Evolutionary conservation across 1,140 invertebrate species (phyloP).

Genomic region (Zaprionus vittiger): DNA sequence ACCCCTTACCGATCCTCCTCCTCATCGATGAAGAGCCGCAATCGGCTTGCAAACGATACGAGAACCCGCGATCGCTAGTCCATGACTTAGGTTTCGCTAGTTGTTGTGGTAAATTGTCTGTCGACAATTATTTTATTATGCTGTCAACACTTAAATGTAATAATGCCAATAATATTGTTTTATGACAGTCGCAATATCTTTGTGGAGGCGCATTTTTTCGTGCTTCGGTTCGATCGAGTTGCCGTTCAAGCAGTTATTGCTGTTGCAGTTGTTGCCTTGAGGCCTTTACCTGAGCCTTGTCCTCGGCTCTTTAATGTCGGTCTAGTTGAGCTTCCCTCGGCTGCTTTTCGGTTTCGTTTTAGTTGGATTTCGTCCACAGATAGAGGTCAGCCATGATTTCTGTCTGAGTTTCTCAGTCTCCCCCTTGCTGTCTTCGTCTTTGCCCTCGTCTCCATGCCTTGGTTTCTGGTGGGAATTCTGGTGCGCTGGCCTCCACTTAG

Average conservation of each 20-base stretch:
- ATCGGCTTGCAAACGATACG: slow-evolving; percentile 20
- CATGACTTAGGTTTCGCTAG: slow-evolving; percentile 36
- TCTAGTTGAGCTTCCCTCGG: slow-evolving; percentile 62
- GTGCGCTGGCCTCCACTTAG: slow-evolving; percentile 41
- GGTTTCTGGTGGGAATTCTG: slow-evolving; percentile 71
- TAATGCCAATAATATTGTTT: slow-evolving; percentile 84
- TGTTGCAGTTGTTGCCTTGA: slow-evolving; percentile 34
- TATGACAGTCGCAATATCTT: slow-evolving; percentile 83
- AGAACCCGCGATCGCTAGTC: slow-evolving; percentile 25
- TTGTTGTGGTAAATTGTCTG: slow-evolving; percentile 76
- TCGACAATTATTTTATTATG: slow-evolving; percentile 84
- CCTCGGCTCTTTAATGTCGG: slow-evolving; percentile 67
- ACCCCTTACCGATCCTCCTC: background rate
- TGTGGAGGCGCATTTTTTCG: slow-evolving; percentile 66
- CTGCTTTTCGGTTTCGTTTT: slow-evolving; percentile 70
- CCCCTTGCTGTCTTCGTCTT: background rate
- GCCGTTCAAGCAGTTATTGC: slow-evolving; percentile 22
- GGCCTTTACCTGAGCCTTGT: slow-evolving; percentile 49
- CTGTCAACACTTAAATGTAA: slow-evolving; percentile 84
- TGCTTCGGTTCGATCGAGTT: slow-evolving; percentile 44
- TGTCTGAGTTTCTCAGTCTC: slow-evolving; percentile 30
- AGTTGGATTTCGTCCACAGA: slow-evolving; percentile 53
- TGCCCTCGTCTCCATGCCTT: background rate
- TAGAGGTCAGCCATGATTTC: slow-evolving; percentile 75
- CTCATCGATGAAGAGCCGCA: slow-evolving; percentile 10